Evolutionary conservation across 2,113 vertebrate species (phyloP).

Genomic region (Xerus inauris): DNA sequence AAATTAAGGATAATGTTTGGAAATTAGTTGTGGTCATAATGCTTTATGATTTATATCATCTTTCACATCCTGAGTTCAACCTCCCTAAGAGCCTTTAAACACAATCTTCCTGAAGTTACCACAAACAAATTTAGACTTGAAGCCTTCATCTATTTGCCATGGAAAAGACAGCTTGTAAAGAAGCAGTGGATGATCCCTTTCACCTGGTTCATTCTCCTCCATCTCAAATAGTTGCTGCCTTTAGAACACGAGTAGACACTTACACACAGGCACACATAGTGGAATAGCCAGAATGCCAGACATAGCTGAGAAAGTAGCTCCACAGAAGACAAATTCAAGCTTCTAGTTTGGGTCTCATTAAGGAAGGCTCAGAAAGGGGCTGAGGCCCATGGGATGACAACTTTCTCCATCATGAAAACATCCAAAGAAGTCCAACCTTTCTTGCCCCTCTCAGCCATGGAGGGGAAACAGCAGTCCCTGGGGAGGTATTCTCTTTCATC

Average conservation of each 20-base stretch:
- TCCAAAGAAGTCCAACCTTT: neutral
- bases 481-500: neutral
- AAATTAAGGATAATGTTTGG: neutral
- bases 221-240: neutral
- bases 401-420: neutral
- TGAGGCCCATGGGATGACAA: neutral
- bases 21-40: neutral
- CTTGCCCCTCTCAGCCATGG: neutral
- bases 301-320: neutral
- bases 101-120: neutral
- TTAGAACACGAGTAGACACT: accelerated
- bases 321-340: neutral
- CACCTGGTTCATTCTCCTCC: neutral
- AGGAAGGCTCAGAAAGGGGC: neutral
- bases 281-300: too few relatives aligned
- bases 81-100: neutral
- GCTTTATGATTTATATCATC: neutral
- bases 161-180: neutral
- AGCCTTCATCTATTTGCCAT: neutral
- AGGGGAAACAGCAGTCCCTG: neutral
- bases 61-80: neutral
- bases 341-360: neutral
- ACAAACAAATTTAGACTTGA: neutral
- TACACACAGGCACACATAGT: accelerated
- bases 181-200: neutral